These are phyloP conservation scores for Goniozus legneri DNA, from an alignment of 1,140 invertebrate species.

Conservation along the genomic window DNA sequence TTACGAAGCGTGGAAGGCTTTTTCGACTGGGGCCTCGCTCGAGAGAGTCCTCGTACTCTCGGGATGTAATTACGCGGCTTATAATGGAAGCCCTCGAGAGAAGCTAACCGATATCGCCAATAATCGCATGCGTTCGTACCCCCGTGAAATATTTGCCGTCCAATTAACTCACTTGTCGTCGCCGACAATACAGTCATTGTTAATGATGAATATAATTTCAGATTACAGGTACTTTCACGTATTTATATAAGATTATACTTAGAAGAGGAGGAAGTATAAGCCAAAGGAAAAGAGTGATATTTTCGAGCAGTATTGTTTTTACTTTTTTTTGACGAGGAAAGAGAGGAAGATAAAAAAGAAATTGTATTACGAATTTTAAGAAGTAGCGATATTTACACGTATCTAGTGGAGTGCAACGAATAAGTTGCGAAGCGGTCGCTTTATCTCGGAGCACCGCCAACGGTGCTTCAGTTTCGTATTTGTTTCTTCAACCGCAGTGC, in stretches of 20 bases:
- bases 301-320: conserved; percentile 23
- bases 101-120: neutral
- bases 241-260: conserved; percentile 8
- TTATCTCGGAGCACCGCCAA: conserved; percentile 8
- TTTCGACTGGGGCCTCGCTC: conserved; percentile 2
- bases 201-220: too few relatives aligned
- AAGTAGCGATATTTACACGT: too few relatives aligned
- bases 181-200: too few relatives aligned
- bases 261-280: conserved; percentile 11
- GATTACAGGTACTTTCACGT: conserved; percentile 14
- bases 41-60: neutral
- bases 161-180: too few relatives aligned
- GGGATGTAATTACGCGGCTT: conserved; percentile 8
- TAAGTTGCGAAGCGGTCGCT: too few relatives aligned
- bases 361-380: conserved; percentile 5
- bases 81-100: conserved; percentile 7
- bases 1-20: too few relatives aligned
- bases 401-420: too few relatives aligned
- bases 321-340: neutral
- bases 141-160: too few relatives aligned
- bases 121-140: too few relatives aligned
- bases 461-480: conserved; percentile 10
- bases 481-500: conserved; percentile 16
- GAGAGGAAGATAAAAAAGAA: neutral
- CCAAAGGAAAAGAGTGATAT: conserved; percentile 35